Conservation (phyloP, 1,140 invertebrate species). For the Bacillus rossius region DNA sequence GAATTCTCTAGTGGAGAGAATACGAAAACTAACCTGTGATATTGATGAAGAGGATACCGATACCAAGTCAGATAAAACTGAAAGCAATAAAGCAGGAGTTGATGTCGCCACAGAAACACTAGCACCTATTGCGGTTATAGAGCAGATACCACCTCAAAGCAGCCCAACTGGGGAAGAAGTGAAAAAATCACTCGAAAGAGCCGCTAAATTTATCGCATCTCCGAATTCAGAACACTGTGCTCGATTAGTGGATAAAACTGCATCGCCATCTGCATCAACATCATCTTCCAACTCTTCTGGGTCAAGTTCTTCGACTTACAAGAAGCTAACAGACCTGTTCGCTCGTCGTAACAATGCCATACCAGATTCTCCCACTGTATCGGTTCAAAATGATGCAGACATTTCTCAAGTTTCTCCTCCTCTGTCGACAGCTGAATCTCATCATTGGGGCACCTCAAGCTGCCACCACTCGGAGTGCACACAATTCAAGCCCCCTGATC, state of each 20-base stretch:
- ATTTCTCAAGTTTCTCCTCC: constrained; percentile 3
- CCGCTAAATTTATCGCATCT: too few relatives aligned
- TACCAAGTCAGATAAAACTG: constrained; percentile 36
- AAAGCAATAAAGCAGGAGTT: too few relatives aligned
- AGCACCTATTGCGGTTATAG: too few relatives aligned
- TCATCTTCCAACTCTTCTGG: constrained; percentile 46
- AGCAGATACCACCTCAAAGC: constrained; percentile 35
- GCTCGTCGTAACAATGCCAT: constrained; percentile 30
- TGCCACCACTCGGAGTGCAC: constrained; percentile 33
- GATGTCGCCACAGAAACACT: too few relatives aligned
- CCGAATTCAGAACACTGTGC: too few relatives aligned
- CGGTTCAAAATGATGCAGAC: background rate
- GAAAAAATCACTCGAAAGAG: too few relatives aligned
- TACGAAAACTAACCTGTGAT: constrained; percentile 73
- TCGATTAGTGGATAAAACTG: background rate
- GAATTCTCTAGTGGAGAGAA: constrained; percentile 69
- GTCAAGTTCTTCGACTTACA: constrained; percentile 55
- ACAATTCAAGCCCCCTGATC: constrained; percentile 41
- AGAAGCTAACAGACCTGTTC: constrained; percentile 61
- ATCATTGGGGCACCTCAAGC: constrained; percentile 9
- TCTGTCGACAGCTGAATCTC: constrained; percentile 16
- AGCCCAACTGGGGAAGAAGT: constrained; percentile 35
- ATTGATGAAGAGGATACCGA: constrained; percentile 56
- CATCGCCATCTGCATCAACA: constrained; percentile 34
- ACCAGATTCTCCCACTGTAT: background rate